Evolutionary conservation across 2,888 invertebrate genomes (phyloP), one percentile per base, ranked within the genome.

Genomic region (Sinotaia quadrata): DNA sequence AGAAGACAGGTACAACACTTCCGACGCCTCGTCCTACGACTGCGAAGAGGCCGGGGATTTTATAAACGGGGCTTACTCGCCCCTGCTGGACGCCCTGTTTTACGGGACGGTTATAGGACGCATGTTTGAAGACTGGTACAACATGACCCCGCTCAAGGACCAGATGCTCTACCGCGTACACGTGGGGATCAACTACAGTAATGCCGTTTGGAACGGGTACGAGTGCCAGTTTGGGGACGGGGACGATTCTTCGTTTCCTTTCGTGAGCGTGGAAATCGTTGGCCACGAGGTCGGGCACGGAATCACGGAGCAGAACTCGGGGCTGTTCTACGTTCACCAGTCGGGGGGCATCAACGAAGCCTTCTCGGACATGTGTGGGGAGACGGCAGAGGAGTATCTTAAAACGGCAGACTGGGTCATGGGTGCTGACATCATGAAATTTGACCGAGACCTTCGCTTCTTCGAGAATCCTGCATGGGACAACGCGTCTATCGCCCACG

Each of bases 71-170:
- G 80, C 74, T 0, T 81, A 73, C 65, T 79, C 78, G 0, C 77
- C 77, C 0, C 72, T 75, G 18, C 52, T 75, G 8, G 80, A 80
- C 57, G 78, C 78, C n/a, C 74, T 78, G 61, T 78, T 73, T 57
- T 71, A 73, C 51, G 81, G 77, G 5, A 76, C 74, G 5, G 47
- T 73, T 2, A 72, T 78, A 24, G 76, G 73, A 1, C 67, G 74
- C n/a, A 78, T 82, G 79, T 82, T 74, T 69, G 68, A 74, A 27
- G 76, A 81, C 36, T 79, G 79, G 78, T 77, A 76, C 67, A 51
- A 69, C 29, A 71, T 59, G 2, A 29, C 33, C 4, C 34, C 58
- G 5, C 34, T 59, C 3, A 31, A 31, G 18, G 57, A 58, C 18
- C 58, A 73, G 8, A 44, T 78, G 4, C 49, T 65, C 7, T 58